Base-by-base conservation (phyloP, 2,888 invertebrate species). In the Chesias legatella region DNA sequence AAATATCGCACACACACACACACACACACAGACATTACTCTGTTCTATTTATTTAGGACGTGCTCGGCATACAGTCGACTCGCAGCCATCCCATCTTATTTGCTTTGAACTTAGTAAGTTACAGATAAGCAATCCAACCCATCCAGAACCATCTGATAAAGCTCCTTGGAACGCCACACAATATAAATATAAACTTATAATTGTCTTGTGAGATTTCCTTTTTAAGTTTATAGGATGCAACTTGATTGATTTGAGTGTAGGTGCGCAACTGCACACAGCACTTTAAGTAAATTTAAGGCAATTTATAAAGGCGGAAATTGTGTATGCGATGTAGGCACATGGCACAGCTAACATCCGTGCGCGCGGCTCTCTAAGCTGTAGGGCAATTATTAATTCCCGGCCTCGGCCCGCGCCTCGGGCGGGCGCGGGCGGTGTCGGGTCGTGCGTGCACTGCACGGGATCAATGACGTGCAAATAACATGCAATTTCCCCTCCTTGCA, bases 41-140 rank as follows among this genome's bases (percentile, higher is more conserved):
- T 36, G 37, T 44, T 41, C 47, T 63, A 54, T 58, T 63, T 60
- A 48, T 53, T 53, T 48, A 53, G 53, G 56, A 43, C 45, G 47
- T 49, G 43, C 44, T 43, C 27, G 45, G 43, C 45, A 38, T 25
- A 40, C 43, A 38, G 33, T 3, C 25, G 27, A 32, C n/a, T n/a
- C n/a, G n/a, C 41, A 28, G 34, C 9, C 38, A 17, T 32, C 34
- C 37, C 27, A n/a, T 31, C 23, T 23, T 52, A 36, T 53, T 50
- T 47, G 44, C 47, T 38, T 40, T 31, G 28, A 43, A 41, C 40
- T 50, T 45, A 50, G 43, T 46, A 39, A 43, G 42, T 49, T 33
- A 8, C 31, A 53, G 52, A 53, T 53, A 53, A 53, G 50, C 47
- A 33, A 50, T 50, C 50, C 33, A 30, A 39, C 40, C 41, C n/a